These are phyloP conservation scores for Drosophila lacertosa DNA, from an alignment of 1,140 invertebrate species.

Conservation along the genomic window DNA sequence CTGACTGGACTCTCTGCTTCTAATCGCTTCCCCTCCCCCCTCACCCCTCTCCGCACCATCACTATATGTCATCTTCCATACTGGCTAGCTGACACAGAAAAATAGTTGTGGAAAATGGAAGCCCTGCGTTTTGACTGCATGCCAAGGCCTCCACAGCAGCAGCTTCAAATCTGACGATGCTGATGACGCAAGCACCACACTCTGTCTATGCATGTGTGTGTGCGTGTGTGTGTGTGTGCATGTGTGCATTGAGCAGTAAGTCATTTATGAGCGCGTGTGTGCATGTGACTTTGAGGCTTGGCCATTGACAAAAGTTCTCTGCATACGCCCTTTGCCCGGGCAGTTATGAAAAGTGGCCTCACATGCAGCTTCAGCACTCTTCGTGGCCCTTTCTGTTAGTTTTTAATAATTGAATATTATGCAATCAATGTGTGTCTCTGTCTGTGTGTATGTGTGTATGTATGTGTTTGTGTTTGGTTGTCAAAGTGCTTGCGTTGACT, in stretches of 20 bases:
- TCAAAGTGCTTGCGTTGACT: slow-evolving; percentile 40
- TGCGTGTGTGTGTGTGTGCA: slow-evolving; percentile 2
- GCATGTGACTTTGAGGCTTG: slow-evolving; percentile 65
- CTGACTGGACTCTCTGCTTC: slow-evolving; percentile 33
- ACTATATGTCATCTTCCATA: slow-evolving; percentile 8
- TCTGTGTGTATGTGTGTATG: slow-evolving; percentile 2
- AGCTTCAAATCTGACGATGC: slow-evolving; percentile 49
- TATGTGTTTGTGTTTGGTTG: slow-evolving; percentile 9
- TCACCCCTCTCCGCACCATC: not conserved
- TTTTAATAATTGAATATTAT: slow-evolving; percentile 77
- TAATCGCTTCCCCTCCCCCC: slow-evolving; percentile 18
- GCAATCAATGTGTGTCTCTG: slow-evolving; percentile 58
- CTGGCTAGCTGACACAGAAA: slow-evolving; percentile 71
- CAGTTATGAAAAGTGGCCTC: slow-evolving; percentile 73
- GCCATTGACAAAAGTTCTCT: slow-evolving; percentile 73
- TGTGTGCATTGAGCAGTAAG: slow-evolving; percentile 12
- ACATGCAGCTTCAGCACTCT: slow-evolving; percentile 3
- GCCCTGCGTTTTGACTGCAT: slow-evolving; percentile 78
- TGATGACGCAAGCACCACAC: slow-evolving; percentile 74
- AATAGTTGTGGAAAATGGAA: slow-evolving; percentile 65
- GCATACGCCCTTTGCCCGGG: slow-evolving; percentile 37
- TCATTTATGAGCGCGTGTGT: slow-evolving; percentile 25
- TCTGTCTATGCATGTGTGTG: not conserved
- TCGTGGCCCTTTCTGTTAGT: slow-evolving; percentile 38
- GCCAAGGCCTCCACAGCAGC: slow-evolving; percentile 64